phyloP scores from a whole-genome alignment of 2,113 vertebrate genomes.

The Tetraodon nigroviridis region DNA sequence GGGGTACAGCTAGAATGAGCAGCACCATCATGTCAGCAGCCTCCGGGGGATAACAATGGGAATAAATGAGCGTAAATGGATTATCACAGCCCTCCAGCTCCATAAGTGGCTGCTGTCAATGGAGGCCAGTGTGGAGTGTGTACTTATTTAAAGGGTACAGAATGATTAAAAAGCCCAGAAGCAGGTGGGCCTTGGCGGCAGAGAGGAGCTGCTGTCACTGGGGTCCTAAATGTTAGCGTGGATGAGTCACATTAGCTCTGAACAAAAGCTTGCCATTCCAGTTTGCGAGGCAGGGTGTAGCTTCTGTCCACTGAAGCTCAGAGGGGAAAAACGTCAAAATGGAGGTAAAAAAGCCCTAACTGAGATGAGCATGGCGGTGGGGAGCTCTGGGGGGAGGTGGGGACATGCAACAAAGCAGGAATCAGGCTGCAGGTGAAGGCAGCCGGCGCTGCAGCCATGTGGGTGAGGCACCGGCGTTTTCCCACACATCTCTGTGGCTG shows the following conservation, averaged over 20 bases:
- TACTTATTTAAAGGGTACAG: slow-evolving; percentile 57
- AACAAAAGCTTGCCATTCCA: slow-evolving; percentile 27
- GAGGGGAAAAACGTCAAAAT: not conserved
- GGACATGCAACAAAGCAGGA: slow-evolving; percentile 35
- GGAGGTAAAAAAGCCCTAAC: not conserved
- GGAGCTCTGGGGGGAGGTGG: slow-evolving; percentile 39
- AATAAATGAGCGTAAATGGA: slow-evolving; percentile 72
- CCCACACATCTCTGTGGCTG: slow-evolving; percentile 21
- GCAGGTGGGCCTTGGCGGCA: slow-evolving; percentile 32
- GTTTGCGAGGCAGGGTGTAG: slow-evolving; percentile 28
- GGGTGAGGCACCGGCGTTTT: slow-evolving; percentile 67
- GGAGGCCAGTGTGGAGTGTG: slow-evolving; percentile 59
- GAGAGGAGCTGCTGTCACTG: slow-evolving; percentile 10
- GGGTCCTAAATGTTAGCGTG: slow-evolving; percentile 62
- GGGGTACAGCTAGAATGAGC: slow-evolving; percentile 63
- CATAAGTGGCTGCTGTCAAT: slow-evolving; percentile 59
- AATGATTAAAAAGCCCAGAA: slow-evolving; percentile 18
- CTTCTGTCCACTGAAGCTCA: slow-evolving; percentile 19
- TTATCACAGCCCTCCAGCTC: slow-evolving; percentile 54
- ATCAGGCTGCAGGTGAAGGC: slow-evolving; percentile 8
- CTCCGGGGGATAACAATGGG: slow-evolving; percentile 60
- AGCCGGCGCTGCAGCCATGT: slow-evolving; percentile 64
- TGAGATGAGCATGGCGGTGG: slow-evolving; percentile 1
- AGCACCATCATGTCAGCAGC: slow-evolving; percentile 64
- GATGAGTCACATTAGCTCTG: slow-evolving; percentile 66